Percentiles rank a stretch among this genome's conserved stretches.
phyloP scores from a whole-genome alignment of 2,797 vertebrate species.

The Crax fasciolata region DNA sequence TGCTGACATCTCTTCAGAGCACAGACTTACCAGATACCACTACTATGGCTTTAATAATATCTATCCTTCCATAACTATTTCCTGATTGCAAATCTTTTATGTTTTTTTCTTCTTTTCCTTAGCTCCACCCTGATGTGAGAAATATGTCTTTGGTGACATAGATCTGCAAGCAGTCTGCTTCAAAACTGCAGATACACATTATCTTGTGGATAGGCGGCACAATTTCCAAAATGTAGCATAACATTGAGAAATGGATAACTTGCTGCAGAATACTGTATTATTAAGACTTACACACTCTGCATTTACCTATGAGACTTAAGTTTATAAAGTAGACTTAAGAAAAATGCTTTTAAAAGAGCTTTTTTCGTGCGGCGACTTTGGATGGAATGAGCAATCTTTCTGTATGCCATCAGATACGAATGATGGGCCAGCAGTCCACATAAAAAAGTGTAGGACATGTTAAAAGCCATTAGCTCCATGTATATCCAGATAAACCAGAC shows the following conservation, averaged over 20 bases:
- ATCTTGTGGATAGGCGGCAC: not conserved
- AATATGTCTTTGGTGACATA: not conserved
- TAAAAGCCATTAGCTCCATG: not conserved
- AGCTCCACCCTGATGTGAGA: not conserved
- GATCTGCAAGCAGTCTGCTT: not conserved
- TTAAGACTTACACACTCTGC: not conserved
- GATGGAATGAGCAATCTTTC: not conserved
- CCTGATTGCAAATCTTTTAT: too few species aligned
- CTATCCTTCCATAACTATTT: not conserved
- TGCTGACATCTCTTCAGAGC: not conserved
- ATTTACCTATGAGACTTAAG: not conserved
- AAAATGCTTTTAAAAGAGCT: not conserved
- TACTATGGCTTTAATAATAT: not conserved
- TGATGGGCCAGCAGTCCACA: not conserved
- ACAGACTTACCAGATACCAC: not conserved
- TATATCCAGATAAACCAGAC: not conserved
- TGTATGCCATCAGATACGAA: not conserved
- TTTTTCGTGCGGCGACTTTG: not conserved
- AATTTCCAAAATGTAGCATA: not conserved
- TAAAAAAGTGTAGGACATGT: not conserved
- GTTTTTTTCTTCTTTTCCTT: not conserved
- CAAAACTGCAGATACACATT: not conserved
- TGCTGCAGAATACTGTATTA: not conserved
- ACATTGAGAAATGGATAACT: not conserved
- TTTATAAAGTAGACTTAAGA: not conserved